Conservation (phyloP, 2,888 invertebrate species). For the Bimastos eiseni region DNA sequence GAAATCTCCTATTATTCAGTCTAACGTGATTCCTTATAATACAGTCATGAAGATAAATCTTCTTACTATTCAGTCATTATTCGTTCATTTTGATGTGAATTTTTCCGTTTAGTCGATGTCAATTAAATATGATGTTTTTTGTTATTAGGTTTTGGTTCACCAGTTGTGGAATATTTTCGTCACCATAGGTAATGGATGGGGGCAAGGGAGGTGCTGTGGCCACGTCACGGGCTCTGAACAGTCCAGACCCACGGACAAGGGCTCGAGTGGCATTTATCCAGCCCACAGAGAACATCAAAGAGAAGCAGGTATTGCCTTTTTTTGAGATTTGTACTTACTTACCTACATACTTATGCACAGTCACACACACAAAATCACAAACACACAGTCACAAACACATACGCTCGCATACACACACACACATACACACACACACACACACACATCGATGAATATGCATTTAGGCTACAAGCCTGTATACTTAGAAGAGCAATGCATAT, state of each 20-base stretch:
- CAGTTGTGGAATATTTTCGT: not conserved
- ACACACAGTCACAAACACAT: too few relatives aligned
- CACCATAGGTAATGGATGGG: not conserved
- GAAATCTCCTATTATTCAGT: too few relatives aligned
- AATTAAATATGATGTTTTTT: not conserved
- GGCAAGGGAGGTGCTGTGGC: not conserved
- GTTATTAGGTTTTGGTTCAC: not conserved
- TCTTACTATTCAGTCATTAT: too few relatives aligned
- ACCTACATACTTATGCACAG: too few relatives aligned
- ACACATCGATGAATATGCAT: not conserved
- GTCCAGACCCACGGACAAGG: not conserved
- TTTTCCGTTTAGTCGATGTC: too few relatives aligned
- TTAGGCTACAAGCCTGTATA: not conserved
- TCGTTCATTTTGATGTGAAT: too few relatives aligned
- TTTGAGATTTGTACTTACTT: too few relatives aligned
- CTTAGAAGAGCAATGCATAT: not conserved
- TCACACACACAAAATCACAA: too few relatives aligned
- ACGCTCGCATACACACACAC: too few relatives aligned
- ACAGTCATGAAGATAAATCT: too few relatives aligned
- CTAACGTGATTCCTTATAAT: too few relatives aligned
- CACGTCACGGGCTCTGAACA: not conserved
- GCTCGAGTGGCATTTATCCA: not conserved
- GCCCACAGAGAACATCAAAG: slow-evolving; percentile 15
- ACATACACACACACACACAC: too few relatives aligned
- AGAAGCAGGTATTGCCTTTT: not conserved